Evolutionary conservation across 2,113 vertebrate species (phyloP), one percentile per base, ranked within the genome.

Genomic region (Excalfactoria chinensis): DNA sequence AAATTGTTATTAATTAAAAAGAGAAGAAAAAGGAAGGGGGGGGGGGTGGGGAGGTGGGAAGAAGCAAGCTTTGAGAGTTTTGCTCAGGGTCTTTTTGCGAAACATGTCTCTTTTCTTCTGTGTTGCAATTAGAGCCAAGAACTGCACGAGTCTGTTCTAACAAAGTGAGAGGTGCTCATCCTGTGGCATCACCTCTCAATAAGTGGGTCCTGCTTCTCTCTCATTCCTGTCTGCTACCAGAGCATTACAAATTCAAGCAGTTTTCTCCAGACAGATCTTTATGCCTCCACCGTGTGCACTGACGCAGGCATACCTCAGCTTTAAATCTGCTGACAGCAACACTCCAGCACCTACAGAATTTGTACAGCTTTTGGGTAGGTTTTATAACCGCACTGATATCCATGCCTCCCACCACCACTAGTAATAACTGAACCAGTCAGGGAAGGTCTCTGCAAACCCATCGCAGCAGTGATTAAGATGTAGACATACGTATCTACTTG

Each of bases 401-500:
- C 44, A 83, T 88, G 85, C 93, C 94, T 96, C 94, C 93, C 93
- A 96, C 95, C 79, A 90, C 76, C 67, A 72, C 92, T 88, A 81
- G 96, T 74, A 95, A 96, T 94, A 96, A 95, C 83, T 86, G 86
- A 94, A 94, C 83, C 73, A 95, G 93, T 81, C 69, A 70, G 73
- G 68, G 86, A 95, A 96, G 95, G 93, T 95, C 83, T 93, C 88
- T 69, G 88, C 68, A 88, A 95, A 88, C 85, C 88, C 95, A 92
- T 95, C 58, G 9, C 85, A 94, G 95, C 88, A 95, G 90, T 86
- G 95, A 96, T 95, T 96, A 95, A 93, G 88, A 95, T 74, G 76
- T 84, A 95, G 93, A 95, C 95, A 75, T 94, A 96, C 89, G 0
- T 93, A 94, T 90, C 73, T 79, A 81, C 69, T 94, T 22, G 1